These are phyloP conservation scores for Spodoptera frugiperda DNA, from an alignment of 1,140 invertebrate species.

Conservation along the genomic window DNA sequence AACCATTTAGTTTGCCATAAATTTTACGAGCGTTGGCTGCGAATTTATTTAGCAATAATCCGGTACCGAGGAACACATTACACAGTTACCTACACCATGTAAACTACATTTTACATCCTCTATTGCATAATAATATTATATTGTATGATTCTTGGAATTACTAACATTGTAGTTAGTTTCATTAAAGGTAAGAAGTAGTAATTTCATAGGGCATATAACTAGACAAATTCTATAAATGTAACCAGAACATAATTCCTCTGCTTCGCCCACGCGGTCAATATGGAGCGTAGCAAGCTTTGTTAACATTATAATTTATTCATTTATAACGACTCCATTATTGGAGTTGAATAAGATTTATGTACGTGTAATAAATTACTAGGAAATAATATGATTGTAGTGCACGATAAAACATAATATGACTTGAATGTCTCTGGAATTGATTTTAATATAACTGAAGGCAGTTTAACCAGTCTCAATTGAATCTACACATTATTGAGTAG, in stretches of 20 bases:
- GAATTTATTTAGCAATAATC: slow-evolving; percentile 18
- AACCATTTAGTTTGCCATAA: slow-evolving; percentile 31
- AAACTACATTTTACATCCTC: not conserved
- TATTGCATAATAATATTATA: not conserved
- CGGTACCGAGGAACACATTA: not conserved
- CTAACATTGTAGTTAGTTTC: too few species aligned
- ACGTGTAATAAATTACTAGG: not conserved
- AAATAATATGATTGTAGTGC: not conserved
- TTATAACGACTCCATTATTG: too few species aligned
- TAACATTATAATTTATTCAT: not conserved
- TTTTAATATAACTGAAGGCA: not conserved
- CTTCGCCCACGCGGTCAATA: slow-evolving; percentile 12
- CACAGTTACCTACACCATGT: not conserved
- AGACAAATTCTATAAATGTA: too few species aligned
- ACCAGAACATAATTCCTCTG: not conserved
- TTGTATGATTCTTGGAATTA: not conserved
- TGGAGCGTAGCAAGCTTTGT: slow-evolving; percentile 11
- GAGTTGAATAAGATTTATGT: too few species aligned
- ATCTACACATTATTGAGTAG: not conserved
- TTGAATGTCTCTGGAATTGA: too few species aligned
- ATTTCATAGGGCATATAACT: too few species aligned
- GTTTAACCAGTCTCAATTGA: not conserved
- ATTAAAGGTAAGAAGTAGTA: not conserved
- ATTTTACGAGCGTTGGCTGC: slow-evolving; percentile 15
- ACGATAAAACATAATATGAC: too few species aligned